A percentile compares a stretch with the other conserved stretches of the same genome.
phyloP scores from a whole-genome alignment of 2,797 vertebrate species.

The Notoglanidium macrostoma region DNA sequence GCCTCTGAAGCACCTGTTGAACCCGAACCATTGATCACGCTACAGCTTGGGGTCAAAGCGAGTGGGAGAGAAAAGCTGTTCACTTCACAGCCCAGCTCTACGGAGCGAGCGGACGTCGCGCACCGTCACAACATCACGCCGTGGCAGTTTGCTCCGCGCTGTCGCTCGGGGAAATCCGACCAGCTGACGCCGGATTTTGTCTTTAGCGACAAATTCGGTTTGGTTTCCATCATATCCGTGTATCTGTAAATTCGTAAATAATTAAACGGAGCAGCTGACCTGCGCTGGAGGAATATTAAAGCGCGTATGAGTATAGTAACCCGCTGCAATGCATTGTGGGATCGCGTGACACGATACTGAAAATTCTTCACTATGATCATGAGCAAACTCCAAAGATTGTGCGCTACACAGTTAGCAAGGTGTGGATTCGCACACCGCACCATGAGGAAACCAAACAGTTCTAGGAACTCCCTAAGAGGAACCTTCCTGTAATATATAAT shows the following conservation, averaged over 20 bases:
- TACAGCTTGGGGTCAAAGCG: slow-evolving; percentile 2
- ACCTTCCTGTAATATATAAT: no score
- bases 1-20: neutral
- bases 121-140: slow-evolving; percentile 20
- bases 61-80: slow-evolving; percentile 10
- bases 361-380: neutral
- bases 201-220: no score
- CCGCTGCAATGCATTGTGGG: neutral
- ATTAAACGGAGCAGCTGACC: neutral
- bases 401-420: neutral
- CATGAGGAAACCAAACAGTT: neutral
- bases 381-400: neutral
- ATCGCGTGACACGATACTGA: neutral
- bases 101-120: slow-evolving; percentile 25
- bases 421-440: neutral
- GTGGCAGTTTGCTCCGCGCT: neutral
- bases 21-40: slow-evolving; percentile 14
- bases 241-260: neutral
- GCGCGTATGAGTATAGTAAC: neutral
- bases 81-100: neutral
- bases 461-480: no score
- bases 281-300: neutral
- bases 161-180: neutral
- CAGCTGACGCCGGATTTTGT: neutral
- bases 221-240: no score